Conservation (phyloP, 1,140 invertebrate genomes). For the Neoseiulus cucumeris region DNA sequence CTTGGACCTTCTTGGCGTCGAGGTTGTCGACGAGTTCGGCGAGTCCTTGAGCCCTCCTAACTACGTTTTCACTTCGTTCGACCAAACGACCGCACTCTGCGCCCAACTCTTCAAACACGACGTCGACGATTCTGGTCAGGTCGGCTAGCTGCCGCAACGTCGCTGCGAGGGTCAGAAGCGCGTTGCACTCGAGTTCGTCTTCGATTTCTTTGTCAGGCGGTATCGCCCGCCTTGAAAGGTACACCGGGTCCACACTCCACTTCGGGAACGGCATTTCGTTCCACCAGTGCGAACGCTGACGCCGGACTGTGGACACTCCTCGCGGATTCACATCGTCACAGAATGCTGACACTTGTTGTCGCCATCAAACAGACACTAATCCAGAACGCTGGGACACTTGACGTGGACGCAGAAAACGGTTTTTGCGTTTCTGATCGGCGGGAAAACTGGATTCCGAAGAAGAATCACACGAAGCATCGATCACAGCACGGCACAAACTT, state of each 20-base stretch:
- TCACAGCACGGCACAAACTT: no score
- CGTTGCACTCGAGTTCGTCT: constrained; percentile 12
- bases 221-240: constrained; percentile 15
- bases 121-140: not conserved
- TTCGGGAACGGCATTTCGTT: constrained; percentile 17
- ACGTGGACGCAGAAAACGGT: no score
- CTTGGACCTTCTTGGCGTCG: constrained; percentile 8
- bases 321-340: no score
- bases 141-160: not conserved
- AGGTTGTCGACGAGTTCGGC: not conserved
- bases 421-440: no score
- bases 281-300: no score
- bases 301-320: no score
- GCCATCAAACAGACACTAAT: no score
- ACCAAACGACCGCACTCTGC: not conserved
- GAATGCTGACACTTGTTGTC: no score
- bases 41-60: not conserved
- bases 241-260: constrained; percentile 20
- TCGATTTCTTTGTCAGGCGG: constrained; percentile 16
- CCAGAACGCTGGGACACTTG: no score
- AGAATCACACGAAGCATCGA: no score
- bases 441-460: no score
- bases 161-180: not conserved
- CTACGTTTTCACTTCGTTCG: constrained; percentile 1
- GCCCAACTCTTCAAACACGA: not conserved